Evolutionary conservation across 2,888 invertebrate genomes (phyloP).

Genomic region (Dynastes grantii): DNA sequence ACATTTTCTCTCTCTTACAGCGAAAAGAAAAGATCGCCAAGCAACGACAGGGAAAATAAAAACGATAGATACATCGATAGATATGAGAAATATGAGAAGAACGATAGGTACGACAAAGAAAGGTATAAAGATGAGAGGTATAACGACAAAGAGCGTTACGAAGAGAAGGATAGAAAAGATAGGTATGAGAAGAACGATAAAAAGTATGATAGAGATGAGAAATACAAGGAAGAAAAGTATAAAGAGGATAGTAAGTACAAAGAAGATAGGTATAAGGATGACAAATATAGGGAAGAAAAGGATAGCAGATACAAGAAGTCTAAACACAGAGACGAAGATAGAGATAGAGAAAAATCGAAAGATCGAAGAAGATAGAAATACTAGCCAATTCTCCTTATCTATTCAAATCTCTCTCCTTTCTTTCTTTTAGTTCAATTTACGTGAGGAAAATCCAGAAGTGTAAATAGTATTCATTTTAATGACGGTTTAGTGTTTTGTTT

Average conservation of each 20-base stretch:
- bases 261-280: slow-evolving; percentile 63
- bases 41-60: slow-evolving; percentile 67
- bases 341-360: slow-evolving; percentile 61
- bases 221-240: slow-evolving; percentile 57
- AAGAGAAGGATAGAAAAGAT: slow-evolving; percentile 63
- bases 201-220: slow-evolving; percentile 63
- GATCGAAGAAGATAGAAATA: slow-evolving; percentile 63
- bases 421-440: slow-evolving; percentile 4
- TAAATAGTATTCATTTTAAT: slow-evolving; percentile 9
- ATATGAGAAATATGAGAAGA: slow-evolving; percentile 67
- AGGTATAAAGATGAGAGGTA: slow-evolving; percentile 63
- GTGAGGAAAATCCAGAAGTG: neutral
- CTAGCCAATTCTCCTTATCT: neutral
- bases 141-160: slow-evolving; percentile 62
- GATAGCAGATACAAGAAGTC: slow-evolving; percentile 63
- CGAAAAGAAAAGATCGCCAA: slow-evolving; percentile 69
- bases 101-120: slow-evolving; percentile 63
- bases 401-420: neutral
- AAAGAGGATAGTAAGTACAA: slow-evolving; percentile 64
- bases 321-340: slow-evolving; percentile 62
- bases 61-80: slow-evolving; percentile 68
- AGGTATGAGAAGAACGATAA: slow-evolving; percentile 62
- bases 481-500: too few species aligned
- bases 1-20: slow-evolving; percentile 60
- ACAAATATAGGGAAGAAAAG: slow-evolving; percentile 60